Conservation (phyloP, 1,140 invertebrate genomes). For the Drosophila novamexicana region DNA sequence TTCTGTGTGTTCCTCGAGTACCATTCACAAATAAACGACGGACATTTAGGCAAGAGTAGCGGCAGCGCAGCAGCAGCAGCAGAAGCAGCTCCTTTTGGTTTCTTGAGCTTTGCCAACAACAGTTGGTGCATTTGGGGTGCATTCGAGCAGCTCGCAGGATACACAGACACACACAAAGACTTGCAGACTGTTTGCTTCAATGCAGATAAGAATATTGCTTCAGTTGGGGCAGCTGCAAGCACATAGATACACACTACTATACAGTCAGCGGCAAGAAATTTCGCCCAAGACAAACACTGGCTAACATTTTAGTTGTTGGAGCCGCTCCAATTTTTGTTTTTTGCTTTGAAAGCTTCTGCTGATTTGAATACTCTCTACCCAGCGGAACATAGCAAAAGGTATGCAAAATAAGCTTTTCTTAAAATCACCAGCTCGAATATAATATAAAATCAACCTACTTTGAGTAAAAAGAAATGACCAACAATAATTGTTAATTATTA, state of each 20-base stretch:
- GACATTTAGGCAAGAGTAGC: conserved; percentile 66
- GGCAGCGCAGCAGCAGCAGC: conserved; percentile 1
- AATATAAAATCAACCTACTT: not conserved
- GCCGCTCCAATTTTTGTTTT: conserved; percentile 31
- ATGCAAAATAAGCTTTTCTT: conserved; percentile 2
- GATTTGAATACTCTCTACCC: conserved; percentile 14
- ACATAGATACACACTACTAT: conserved; percentile 16
- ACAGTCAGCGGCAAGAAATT: conserved; percentile 43
- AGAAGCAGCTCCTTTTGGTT: conserved; percentile 46
- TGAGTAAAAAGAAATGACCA: too few species aligned
- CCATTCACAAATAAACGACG: conserved; percentile 79
- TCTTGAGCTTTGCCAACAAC: conserved; percentile 56
- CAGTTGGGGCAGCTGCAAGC: conserved; percentile 52
- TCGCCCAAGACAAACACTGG: conserved; percentile 62
- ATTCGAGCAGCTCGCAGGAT: conserved; percentile 46
- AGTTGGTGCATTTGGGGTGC: conserved; percentile 60
- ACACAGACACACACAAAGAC: conserved; percentile 25
- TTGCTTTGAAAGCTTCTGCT: conserved; percentile 3
- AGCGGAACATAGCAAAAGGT: not conserved
- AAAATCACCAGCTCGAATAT: not conserved
- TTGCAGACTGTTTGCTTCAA: conserved; percentile 57
- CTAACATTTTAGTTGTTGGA: conserved; percentile 45
- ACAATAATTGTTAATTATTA: too few species aligned
- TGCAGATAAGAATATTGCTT: conserved; percentile 76
- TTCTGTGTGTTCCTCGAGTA: conserved; percentile 48